A percentile compares a stretch with the other conserved stretches of the same genome.
Evolutionary conservation across 2,797 vertebrate genomes (phyloP).

Genomic region (Salmo trutta): DNA sequence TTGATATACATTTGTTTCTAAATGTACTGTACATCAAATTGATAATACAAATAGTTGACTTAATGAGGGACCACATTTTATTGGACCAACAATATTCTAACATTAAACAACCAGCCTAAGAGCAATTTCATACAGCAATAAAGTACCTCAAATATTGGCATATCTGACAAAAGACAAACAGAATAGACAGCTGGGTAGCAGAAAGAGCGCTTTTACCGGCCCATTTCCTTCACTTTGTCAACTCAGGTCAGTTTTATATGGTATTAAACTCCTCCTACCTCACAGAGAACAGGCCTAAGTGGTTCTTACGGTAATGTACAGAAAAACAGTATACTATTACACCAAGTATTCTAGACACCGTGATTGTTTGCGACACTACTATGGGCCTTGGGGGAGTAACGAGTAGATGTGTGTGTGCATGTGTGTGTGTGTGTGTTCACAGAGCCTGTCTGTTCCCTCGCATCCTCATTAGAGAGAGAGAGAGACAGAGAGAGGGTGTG

Average conservation of each 20-base stretch:
- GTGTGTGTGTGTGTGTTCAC: constrained; percentile 10
- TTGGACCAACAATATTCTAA: not conserved
- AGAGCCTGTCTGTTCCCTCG: constrained; percentile 47
- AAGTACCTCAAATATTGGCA: not conserved
- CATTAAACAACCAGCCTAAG: not conserved
- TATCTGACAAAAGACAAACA: not conserved
- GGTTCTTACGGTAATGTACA: constrained; percentile 1
- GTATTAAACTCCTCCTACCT: not conserved
- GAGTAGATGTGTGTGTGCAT: constrained; percentile 15
- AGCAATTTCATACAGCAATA: not conserved
- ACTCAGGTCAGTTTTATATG: not conserved
- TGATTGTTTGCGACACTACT: constrained; percentile 32
- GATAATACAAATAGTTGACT: not conserved
- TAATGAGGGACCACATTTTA: not conserved
- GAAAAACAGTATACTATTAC: not conserved
- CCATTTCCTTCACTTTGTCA: not conserved
- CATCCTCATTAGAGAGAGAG: constrained; percentile 63
- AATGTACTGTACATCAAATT: too few relatives aligned
- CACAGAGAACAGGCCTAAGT: not conserved
- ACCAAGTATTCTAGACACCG: not conserved
- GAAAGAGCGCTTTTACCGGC: not conserved
- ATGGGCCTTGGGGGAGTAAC: constrained; percentile 15
- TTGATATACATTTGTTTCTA: too few relatives aligned
- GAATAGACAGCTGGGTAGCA: not conserved
- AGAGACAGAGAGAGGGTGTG: not conserved